Evolutionary conservation across 2,888 invertebrate genomes (phyloP), one percentile per base, ranked within the genome.

Genomic region (Uloborus plumipes): DNA sequence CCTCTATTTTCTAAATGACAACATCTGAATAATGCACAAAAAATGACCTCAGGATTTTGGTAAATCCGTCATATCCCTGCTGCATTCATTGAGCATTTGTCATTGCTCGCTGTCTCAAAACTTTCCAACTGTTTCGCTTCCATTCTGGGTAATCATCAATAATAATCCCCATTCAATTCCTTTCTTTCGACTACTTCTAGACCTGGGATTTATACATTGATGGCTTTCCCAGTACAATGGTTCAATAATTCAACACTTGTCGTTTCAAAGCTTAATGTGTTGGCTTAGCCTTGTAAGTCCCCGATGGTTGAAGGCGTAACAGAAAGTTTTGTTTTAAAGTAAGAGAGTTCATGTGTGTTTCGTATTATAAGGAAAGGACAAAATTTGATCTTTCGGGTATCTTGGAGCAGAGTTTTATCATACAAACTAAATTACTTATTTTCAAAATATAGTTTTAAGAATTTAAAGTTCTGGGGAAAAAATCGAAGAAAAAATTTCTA

Each of bases 1-100:
- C 50, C 20, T 65, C 49, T 47, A 50, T 65, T 65, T 70, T 47
- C 18, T 55, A 59, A 58, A 59, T 58, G 70, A 70, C 70, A 70
- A 18, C 70, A 59, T 70, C 55, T 59, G 31, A 70, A 70, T 70
- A 39, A 70, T 70, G 26, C 59, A 70, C 55, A 69, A 69, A 39
- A 18, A 70, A 59, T 70, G 59, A 58, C 31, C 59, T 70, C 47
- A 47, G 47, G 70, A 70, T 50, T 39, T 65, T 50, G 65, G 20
- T 49, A 58, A 59, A 70, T 70, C 58, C 58, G 70, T 70, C 70
- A 70, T 58, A 59, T 47, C 47, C 47, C 18, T 31, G 31, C 58
- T 39, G 59, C 58, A 70, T 58, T 47, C 49, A 70, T 59, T 59
- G 47, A 47, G 47, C 69, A 39, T 70, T 58, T 70, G 70, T 70